Percentiles rank a stretch among this genome's conserved stretches.
phyloP scores from a whole-genome alignment of 2,113 vertebrate genomes.

The Gobiocypris rarus region DNA sequence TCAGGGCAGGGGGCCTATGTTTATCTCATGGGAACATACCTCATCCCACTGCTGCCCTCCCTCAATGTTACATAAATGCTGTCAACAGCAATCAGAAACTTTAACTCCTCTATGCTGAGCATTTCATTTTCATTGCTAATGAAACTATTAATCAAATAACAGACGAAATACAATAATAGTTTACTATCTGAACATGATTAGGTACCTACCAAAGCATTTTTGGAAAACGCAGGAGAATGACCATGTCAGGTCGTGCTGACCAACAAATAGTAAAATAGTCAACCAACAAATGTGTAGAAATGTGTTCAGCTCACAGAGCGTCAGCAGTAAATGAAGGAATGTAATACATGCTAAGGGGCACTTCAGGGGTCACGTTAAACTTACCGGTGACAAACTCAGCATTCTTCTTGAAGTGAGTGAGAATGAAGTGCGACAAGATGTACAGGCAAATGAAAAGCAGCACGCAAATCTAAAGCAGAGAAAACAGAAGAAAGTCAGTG shows the following conservation, averaged over 20 bases:
- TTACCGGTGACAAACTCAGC: constrained; percentile 90
- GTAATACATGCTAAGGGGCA: neutral
- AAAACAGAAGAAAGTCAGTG: neutral
- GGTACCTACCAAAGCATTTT: neutral
- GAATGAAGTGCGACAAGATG: constrained; percentile 90
- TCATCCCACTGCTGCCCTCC: constrained; percentile 37
- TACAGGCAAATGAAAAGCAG: constrained; percentile 92
- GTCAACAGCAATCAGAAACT: constrained; percentile 13
- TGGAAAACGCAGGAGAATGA: neutral
- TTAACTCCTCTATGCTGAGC: constrained; percentile 4
- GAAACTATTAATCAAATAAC: neutral
- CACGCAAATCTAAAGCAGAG: constrained; percentile 83
- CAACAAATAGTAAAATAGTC: constrained; percentile 1
- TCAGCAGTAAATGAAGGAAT: neutral
- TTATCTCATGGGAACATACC: constrained; percentile 65
- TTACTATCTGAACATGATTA: neutral
- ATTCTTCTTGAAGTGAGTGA: constrained; percentile 92
- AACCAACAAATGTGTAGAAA: neutral
- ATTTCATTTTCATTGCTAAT: neutral
- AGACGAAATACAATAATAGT: neutral
- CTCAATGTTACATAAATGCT: constrained; percentile 53
- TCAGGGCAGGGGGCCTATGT: constrained; percentile 48
- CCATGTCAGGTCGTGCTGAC: constrained; percentile 21
- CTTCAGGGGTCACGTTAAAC: constrained; percentile 27
- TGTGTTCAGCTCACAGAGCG: neutral